Evolutionary conservation across 2,888 invertebrate genomes (phyloP), one percentile per base, ranked within the genome.

Genomic region (Dasysyrphus albostriatus): DNA sequence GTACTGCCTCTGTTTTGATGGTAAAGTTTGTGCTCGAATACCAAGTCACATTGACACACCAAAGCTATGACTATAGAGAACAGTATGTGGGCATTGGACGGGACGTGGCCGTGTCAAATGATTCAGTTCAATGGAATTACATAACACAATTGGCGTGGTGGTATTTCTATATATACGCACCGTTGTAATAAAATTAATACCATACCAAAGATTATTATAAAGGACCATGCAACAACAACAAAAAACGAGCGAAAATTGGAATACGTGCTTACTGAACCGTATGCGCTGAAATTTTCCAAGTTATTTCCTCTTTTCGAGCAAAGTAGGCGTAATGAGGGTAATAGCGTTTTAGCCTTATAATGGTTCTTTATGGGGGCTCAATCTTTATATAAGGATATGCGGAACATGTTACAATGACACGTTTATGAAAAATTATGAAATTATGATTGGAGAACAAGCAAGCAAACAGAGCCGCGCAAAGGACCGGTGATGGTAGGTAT

Each of bases 281-380:
- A 73, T 24, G 24, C 51, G 69, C 24, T 63, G 67, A 65, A 59
- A 19, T 74, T 74, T 74, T 69, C 72, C 29, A 81, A 81, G 37
- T 81, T 63, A 85, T 85, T 73, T 78, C 74, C 69, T 6, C 4
- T 54, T 85, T 81, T 42, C 63, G 70, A 82, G 63, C 29, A 69
- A 51, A 70, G 77, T 70, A 73, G 77, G 74, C 77, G 61, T 85
- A 85, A 85, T 85, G 77, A 82, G 69, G 77, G 81, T 58, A 85
- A 82, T 85, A 78, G 77, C 63, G 39, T 69, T 69, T 34, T 51
- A 49, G 49, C 69, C 56, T 47, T 76, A 54, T 76, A 80, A 84
- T 76, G 72, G 67, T 76, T 61, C 54, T 80, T 75, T 32, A 4
- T 79, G 74, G 56, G 47, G 67, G 16, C 29, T 54, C 49, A 67